These are phyloP conservation scores for Notothenia coriiceps DNA, from an alignment of 2,113 vertebrate species.

Conservation along the genomic window DNA sequence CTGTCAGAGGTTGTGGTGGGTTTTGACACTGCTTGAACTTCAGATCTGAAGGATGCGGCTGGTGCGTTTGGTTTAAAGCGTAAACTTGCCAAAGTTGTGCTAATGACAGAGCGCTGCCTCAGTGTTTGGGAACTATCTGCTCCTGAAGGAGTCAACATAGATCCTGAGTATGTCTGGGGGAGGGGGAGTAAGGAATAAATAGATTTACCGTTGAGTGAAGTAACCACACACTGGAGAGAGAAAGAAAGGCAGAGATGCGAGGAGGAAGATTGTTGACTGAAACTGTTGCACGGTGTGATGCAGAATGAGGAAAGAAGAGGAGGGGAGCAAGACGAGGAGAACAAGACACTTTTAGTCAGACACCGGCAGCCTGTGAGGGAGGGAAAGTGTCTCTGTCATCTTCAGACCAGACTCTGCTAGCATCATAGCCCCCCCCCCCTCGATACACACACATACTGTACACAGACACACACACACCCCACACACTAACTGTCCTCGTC, in stretches of 20 bases:
- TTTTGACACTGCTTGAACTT: slow-evolving; percentile 22
- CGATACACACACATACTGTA: too few species aligned
- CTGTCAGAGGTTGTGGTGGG: slow-evolving; percentile 37
- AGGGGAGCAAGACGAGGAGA: slow-evolving; percentile 4
- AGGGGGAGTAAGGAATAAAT: slow-evolving; percentile 77
- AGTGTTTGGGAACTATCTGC: slow-evolving; percentile 43
- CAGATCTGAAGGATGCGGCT: slow-evolving; percentile 47
- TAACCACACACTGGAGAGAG: slow-evolving; percentile 62
- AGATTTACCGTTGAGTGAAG: slow-evolving; percentile 78
- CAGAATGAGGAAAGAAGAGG: slow-evolving; percentile 24
- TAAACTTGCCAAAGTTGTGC: slow-evolving; percentile 26
- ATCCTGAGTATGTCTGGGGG: slow-evolving; percentile 60
- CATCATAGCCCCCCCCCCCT: not conserved
- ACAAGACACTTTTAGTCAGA: slow-evolving; percentile 5
- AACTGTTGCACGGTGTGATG: slow-evolving; percentile 17
- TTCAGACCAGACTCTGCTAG: slow-evolving; percentile 51
- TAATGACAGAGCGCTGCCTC: slow-evolving; percentile 39
- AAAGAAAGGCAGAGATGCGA: slow-evolving; percentile 22
- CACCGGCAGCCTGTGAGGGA: slow-evolving; percentile 28
- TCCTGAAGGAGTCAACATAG: slow-evolving; percentile 65
- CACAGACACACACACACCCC: slow-evolving; percentile 8
- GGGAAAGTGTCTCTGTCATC: slow-evolving; percentile 57
- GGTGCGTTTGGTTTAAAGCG: slow-evolving; percentile 30
- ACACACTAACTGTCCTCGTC: slow-evolving; percentile 47
- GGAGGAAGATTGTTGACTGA: slow-evolving; percentile 12